A percentile compares a stretch with the other conserved stretches of the same genome.
These are phyloP conservation scores for Tapera naevia DNA, from an alignment of 2,797 vertebrate species.

Conservation along the genomic window DNA sequence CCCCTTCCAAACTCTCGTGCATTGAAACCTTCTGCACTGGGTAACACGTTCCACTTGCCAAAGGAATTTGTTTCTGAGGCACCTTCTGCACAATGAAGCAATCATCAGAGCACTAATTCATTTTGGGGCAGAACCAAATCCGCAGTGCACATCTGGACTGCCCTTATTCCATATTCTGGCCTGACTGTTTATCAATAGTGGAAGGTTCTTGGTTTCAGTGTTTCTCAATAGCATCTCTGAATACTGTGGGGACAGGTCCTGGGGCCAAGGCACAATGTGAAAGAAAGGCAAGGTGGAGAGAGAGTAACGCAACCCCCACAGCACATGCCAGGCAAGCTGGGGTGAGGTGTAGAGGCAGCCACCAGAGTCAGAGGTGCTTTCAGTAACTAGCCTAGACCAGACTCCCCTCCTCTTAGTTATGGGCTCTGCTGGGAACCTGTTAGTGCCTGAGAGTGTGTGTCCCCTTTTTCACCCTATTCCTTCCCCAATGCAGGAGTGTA, in stretches of 20 bases:
- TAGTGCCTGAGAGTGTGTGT: not conserved
- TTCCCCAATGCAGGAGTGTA: not conserved
- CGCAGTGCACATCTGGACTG: not conserved
- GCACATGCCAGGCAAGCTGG: not conserved
- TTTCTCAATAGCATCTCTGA: not conserved
- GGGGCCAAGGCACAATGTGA: not conserved
- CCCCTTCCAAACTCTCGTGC: not conserved
- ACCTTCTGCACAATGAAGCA: not conserved
- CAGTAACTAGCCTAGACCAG: not conserved
- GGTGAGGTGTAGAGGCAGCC: accelerated
- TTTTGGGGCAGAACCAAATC: not conserved
- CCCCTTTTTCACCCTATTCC: not conserved
- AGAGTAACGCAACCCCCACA: not conserved
- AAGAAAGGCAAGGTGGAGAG: not conserved
- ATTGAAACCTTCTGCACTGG: not conserved
- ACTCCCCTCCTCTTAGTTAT: not conserved
- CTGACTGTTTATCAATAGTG: not conserved
- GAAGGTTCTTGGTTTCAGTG: not conserved
- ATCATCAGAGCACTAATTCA: not conserved
- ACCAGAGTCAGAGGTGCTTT: not conserved
- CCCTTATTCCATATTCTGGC: not conserved
- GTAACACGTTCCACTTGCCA: not conserved
- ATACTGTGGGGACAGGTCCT: not conserved
- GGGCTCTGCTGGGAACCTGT: not conserved
- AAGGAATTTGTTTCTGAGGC: not conserved